Evolutionary conservation across 2,797 vertebrate genomes (phyloP).

Genomic region (Enteromius thamalakanensis): DNA sequence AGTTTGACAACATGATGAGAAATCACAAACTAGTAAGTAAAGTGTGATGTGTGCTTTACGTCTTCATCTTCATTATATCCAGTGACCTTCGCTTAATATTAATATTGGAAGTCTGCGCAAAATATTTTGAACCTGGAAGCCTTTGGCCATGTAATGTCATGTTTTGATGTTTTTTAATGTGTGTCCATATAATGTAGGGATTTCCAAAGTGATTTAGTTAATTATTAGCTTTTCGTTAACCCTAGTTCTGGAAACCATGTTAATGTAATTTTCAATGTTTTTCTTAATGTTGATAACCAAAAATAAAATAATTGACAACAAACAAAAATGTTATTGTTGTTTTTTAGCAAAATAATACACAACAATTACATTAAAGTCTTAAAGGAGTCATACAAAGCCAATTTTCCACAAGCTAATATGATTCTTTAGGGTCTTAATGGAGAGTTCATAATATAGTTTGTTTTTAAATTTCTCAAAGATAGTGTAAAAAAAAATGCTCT

Average conservation of each 20-base stretch:
- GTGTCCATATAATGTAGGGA: neutral
- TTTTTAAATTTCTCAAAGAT: too few species aligned
- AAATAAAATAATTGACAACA: neutral
- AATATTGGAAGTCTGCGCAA: too few species aligned
- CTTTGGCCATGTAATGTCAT: neutral
- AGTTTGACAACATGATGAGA: conserved; percentile 99
- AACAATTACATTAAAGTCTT: neutral
- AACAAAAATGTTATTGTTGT: too few species aligned
- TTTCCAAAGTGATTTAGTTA: neutral
- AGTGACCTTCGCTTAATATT: neutral
- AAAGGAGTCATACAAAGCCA: too few species aligned
- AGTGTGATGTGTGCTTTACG: neutral
- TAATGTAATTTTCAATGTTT: neutral
- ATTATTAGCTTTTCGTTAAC: neutral
- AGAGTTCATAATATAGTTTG: too few species aligned
- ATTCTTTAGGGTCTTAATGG: too few species aligned
- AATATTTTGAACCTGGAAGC: neutral
- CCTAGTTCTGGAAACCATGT: neutral
- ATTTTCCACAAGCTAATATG: too few species aligned
- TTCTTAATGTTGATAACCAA: neutral
- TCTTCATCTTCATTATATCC: neutral
- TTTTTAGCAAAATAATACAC: neutral
- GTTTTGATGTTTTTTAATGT: neutral
- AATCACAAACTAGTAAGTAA: conserved; percentile 99
- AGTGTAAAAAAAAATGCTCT: too few species aligned